These are phyloP conservation scores for Aporophyla nigra DNA, from an alignment of 2,888 invertebrate genomes.

Conservation along the genomic window DNA sequence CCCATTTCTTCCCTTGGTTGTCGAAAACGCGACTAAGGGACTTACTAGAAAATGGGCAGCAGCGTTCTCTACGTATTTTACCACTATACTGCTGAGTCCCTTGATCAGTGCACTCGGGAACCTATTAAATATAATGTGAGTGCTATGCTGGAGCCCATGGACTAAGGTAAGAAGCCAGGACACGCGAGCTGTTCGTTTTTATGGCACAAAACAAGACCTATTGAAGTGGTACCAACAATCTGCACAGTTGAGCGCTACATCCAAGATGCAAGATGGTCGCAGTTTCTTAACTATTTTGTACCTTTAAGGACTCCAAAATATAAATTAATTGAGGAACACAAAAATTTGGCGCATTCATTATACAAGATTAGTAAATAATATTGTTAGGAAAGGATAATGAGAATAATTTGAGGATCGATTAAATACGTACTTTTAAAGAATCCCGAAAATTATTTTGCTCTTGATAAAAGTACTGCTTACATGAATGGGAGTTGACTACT, in stretches of 20 bases:
- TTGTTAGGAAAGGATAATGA: not conserved
- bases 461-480: not conserved
- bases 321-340: not conserved
- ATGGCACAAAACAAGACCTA: no score
- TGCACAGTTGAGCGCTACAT: not conserved
- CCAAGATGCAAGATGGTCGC: not conserved
- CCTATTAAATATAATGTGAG: no score
- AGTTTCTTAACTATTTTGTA: not conserved
- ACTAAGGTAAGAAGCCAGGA: no score
- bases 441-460: not conserved
- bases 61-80: no score
- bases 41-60: no score
- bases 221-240: no score
- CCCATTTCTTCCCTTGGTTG: no score
- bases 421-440: not conserved
- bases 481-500: not conserved
- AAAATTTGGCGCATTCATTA: not conserved
- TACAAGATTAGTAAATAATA: not conserved
- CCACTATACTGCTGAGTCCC: no score
- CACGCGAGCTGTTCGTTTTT: no score
- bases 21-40: no score
- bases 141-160: no score
- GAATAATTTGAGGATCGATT: not conserved
- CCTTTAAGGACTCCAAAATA: not conserved
- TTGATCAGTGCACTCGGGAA: no score